A percentile compares a stretch with the other conserved stretches of the same genome.
These are phyloP conservation scores for Styela plicata DNA, from an alignment of 23 tunicate species.

Conservation along the genomic window DNA sequence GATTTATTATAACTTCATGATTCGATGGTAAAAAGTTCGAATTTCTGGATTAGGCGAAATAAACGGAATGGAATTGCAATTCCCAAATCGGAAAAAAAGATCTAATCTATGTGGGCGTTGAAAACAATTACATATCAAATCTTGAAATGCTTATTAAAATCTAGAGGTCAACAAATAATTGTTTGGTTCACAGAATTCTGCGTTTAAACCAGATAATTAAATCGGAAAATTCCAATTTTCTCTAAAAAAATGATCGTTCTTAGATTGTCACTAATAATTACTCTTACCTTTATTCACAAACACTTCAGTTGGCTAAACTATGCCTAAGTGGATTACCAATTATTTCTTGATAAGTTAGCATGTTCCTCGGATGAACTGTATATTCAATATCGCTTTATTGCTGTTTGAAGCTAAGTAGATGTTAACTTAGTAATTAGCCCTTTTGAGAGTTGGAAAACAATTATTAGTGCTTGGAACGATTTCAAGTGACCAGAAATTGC, in stretches of 20 bases:
- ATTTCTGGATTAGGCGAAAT: too few species aligned
- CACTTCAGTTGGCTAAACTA: background rate
- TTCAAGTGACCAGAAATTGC: background rate
- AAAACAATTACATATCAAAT: too few species aligned
- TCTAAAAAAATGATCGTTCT: background rate
- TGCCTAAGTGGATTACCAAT: too few species aligned
- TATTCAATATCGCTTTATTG: too few species aligned
- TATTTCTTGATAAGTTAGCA: too few species aligned
- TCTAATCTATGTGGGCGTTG: too few species aligned
- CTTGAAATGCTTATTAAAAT: too few species aligned
- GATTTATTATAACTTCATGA: too few species aligned
- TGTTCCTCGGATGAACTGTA: too few species aligned
- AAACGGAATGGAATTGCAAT: too few species aligned
- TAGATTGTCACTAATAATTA: background rate
- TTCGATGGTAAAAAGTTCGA: too few species aligned
- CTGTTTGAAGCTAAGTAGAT: background rate
- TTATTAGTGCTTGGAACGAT: background rate
- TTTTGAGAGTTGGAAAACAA: background rate
- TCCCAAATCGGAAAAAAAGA: too few species aligned
- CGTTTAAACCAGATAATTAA: background rate
- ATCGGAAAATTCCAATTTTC: background rate
- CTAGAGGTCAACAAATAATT: background rate
- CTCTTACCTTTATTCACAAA: background rate
- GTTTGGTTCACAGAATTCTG: background rate
- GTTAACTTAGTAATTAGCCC: background rate